Evolutionary conservation across 2,113 vertebrate species (phyloP).

Genomic region (Enhydra lutris): DNA sequence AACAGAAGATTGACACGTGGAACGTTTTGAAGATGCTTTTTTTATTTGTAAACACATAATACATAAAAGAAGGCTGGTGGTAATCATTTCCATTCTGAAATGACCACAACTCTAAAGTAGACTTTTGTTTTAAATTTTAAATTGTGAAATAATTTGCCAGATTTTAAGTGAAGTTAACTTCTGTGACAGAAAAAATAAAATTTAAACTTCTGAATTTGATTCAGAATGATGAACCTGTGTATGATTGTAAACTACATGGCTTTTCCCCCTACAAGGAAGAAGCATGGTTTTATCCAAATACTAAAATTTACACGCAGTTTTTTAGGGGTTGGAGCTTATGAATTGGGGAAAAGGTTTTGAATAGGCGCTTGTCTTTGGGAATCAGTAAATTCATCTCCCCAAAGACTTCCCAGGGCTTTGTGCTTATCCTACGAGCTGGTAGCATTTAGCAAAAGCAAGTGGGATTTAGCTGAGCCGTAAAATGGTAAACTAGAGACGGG

Average conservation of each 20-base stretch:
- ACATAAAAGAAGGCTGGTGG: neutral
- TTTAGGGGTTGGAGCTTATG: neutral
- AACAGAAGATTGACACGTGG: neutral
- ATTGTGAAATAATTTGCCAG: neutral
- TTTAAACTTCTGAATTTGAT: neutral
- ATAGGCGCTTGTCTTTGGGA: neutral
- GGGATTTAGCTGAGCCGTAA: neutral
- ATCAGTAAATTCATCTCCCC: neutral
- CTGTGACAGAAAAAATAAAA: neutral
- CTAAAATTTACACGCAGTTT: neutral
- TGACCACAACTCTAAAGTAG: neutral
- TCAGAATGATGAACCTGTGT: neutral
- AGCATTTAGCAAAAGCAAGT: too few species aligned
- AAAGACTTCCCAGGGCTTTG: neutral
- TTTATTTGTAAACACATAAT: neutral
- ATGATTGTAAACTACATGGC: neutral
- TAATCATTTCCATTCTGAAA: neutral
- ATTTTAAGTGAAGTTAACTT: neutral
- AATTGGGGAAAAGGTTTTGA: neutral
- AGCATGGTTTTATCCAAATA: neutral
- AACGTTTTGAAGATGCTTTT: neutral
- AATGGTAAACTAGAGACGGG: neutral
- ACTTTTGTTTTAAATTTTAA: neutral
- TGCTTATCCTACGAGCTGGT: neutral
- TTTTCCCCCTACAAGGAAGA: neutral